phyloP scores from a whole-genome alignment of 2,113 vertebrate species.

The Dasyurus viverrinus region DNA sequence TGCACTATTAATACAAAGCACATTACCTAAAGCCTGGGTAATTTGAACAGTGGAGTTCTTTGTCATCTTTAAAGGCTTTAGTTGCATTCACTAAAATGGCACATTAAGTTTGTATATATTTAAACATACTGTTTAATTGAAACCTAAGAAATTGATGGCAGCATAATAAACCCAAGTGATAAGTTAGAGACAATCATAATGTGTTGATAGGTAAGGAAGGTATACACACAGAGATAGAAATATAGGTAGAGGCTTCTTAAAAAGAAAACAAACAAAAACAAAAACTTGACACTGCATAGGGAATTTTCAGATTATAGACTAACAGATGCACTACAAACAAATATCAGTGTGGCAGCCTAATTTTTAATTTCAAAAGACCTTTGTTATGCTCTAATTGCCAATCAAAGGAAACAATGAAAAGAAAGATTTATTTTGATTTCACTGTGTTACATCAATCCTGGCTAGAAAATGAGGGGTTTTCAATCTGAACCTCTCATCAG shows the following conservation, averaged over 20 bases:
- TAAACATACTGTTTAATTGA: constrained; percentile 79
- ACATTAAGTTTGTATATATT: constrained; percentile 80
- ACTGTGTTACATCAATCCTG: not conserved
- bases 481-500: not conserved
- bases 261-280: not conserved
- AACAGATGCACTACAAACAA: not conserved
- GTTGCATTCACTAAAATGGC: constrained; percentile 73
- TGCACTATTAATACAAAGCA: constrained; percentile 74
- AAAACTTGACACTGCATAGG: constrained; percentile 32
- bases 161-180: constrained; percentile 46
- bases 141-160: constrained; percentile 55
- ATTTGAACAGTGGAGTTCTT: constrained; percentile 76
- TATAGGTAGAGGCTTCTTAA: constrained; percentile 17
- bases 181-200: constrained; percentile 38
- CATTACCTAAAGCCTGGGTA: constrained; percentile 77
- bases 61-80: constrained; percentile 78
- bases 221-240: constrained; percentile 55
- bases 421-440: constrained; percentile 27
- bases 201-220: constrained; percentile 20
- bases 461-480: not conserved
- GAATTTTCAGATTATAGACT: constrained; percentile 17
- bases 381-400: constrained; percentile 31
- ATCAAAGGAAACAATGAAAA: constrained; percentile 33
- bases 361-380: constrained; percentile 32
- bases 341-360: not conserved